Conservation (phyloP, 1,140 invertebrate species). For the Limonius californicus region DNA sequence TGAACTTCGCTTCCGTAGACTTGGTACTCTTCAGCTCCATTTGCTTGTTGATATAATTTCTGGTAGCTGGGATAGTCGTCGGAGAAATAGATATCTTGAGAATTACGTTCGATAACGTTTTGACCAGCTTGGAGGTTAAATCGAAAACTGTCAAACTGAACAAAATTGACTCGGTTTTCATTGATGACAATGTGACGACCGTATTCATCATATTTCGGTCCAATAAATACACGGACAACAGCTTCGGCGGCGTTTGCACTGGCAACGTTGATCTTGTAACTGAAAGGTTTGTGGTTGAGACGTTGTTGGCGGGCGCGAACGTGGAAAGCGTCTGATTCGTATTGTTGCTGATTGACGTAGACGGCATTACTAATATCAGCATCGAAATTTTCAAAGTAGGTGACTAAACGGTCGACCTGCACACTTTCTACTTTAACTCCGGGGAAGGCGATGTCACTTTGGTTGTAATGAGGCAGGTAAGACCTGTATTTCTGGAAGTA, state of each 20-base stretch:
- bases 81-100: no score
- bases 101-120: no score
- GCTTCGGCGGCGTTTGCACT: slow-evolving; percentile 54
- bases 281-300: slow-evolving; percentile 62
- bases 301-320: slow-evolving; percentile 50
- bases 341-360: slow-evolving; percentile 41
- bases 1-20: no score
- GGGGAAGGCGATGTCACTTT: slow-evolving; percentile 56
- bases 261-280: slow-evolving; percentile 56
- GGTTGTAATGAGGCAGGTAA: slow-evolving; percentile 54
- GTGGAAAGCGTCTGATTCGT: slow-evolving; percentile 35
- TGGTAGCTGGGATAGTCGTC: no score
- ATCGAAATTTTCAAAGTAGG: slow-evolving; percentile 69
- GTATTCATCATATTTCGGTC: slow-evolving; percentile 62
- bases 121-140: no score
- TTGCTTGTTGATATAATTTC: no score
- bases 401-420: slow-evolving; percentile 58
- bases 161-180: slow-evolving; percentile 54
- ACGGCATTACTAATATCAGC: slow-evolving; percentile 64
- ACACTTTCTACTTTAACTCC: slow-evolving; percentile 61
- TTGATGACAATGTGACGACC: slow-evolving; percentile 49
- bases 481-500: slow-evolving; percentile 45
- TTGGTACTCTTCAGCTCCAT: no score
- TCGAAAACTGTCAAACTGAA: no score
- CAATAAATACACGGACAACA: slow-evolving; percentile 62